Base-by-base conservation (phyloP, 2,113 vertebrate genomes). In the Oncorhynchus kisutch region DNA sequence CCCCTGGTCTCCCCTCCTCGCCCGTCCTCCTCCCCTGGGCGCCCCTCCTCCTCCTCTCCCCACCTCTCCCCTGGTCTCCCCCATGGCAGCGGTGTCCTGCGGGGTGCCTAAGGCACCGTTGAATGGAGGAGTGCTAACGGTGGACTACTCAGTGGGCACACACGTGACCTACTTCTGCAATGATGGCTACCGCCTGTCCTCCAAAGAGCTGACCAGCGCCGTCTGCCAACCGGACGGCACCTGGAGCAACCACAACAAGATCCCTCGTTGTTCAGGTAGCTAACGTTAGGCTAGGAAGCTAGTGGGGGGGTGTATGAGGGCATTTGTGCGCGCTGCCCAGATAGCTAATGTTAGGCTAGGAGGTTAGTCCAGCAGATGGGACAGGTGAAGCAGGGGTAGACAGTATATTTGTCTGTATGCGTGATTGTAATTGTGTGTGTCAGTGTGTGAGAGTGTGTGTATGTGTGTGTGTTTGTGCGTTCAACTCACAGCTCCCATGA, bases 161-260 rank as follows among this genome's bases (percentile, higher is more conserved):
- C 94, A 91, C 0, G 96, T 99, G 81, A 97, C 96, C 85, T 99
- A 99, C 89, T 98, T 98, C 85, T 99, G 97, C 86, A 98, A 97
- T 81, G 97, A 98, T 78, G 98, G 98, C 2, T 99, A 97, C 60
- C 94, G 95, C 85, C 92, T 99, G 8, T 98, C 96, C 82, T 97
- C 96, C 73, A 99, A 99, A 82, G 97, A 99, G 80, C 92, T 98
- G 78, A 97, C 95, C 16, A 96, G 96, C 27, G 97, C 97, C 59
- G 88, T 95, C 73, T 99, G 98, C 88, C 98, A 97, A 77, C 96
- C 96, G 0, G 97, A 99, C 72, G 96, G 98, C 24, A 99, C 96
- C 5, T 99, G 98, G 98, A 99, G 97, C 90, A 99, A 98, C 91
- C 97, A 99, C 87, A 99, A 99, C 79, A 98, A 98, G 94, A 98